Percentiles rank a stretch among this genome's conserved stretches.
These are phyloP conservation scores for Tyria jacobaeae DNA, from an alignment of 2,888 invertebrate genomes.

Conservation along the genomic window DNA sequence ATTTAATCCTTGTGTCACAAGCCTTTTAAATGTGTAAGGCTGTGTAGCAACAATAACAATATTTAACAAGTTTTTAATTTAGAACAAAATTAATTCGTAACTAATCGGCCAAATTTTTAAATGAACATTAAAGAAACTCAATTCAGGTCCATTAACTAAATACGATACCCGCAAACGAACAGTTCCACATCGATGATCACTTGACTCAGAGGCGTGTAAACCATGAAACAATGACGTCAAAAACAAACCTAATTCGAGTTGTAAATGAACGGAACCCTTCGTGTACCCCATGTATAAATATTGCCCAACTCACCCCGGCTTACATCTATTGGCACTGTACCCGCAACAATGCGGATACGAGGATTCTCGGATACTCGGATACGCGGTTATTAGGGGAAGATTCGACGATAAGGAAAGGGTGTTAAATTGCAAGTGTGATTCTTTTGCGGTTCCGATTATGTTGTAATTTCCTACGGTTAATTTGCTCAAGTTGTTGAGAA, in stretches of 20 bases:
- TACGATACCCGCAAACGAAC: constrained; percentile 26
- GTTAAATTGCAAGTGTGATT: constrained; percentile 51
- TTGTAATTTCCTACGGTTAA: constrained; percentile 28
- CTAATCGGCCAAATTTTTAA: neutral
- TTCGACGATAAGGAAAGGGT: constrained; percentile 46
- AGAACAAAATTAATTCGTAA: neutral
- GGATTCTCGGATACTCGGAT: constrained; percentile 40
- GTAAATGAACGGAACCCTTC: constrained; percentile 56
- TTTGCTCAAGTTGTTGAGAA: constrained; percentile 18
- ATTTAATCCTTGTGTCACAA: too few relatives aligned
- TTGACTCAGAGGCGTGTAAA: constrained; percentile 28
- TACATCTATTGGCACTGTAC: constrained; percentile 56
- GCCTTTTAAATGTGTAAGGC: too few relatives aligned
- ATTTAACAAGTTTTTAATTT: neutral
- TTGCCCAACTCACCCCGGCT: constrained; percentile 42
- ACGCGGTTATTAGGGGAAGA: constrained; percentile 52
- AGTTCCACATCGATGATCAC: constrained; percentile 20
- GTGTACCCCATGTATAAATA: constrained; percentile 22
- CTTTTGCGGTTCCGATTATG: constrained; percentile 43
- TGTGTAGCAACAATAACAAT: too few relatives aligned
- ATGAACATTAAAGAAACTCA: constrained; percentile 7
- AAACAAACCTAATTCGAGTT: constrained; percentile 60
- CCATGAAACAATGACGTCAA: constrained; percentile 45
- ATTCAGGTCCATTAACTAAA: constrained; percentile 23
- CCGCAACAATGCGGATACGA: constrained; percentile 48